Conservation (phyloP, 2,113 vertebrate genomes). For the Paracanthobrama guichenoti region DNA sequence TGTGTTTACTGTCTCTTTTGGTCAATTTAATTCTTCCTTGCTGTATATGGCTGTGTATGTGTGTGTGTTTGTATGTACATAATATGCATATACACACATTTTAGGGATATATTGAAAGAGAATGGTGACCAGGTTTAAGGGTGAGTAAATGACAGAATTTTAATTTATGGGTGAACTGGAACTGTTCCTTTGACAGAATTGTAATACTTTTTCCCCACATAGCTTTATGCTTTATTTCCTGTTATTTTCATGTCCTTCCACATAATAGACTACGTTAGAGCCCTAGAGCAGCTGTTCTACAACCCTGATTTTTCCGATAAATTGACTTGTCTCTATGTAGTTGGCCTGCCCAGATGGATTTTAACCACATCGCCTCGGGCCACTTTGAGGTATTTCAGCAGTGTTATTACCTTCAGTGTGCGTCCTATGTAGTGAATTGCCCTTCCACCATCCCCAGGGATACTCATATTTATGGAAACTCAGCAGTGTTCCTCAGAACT, state of each 20-base stretch:
- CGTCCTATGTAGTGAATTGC: background rate
- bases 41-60: background rate
- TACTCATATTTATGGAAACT: conserved; percentile 25
- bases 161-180: background rate
- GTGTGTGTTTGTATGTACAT: no score
- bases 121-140: background rate
- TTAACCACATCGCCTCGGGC: background rate
- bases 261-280: background rate
- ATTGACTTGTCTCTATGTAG: conserved; percentile 3
- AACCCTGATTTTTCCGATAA: conserved; percentile 6
- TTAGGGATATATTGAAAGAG: background rate
- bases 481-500: background rate
- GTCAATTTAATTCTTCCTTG: background rate
- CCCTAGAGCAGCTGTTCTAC: background rate
- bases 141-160: background rate
- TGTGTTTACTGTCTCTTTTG: background rate
- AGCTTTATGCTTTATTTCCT: background rate
- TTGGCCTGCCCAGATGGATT: conserved; percentile 12
- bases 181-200: background rate
- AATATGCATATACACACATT: background rate
- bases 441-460: background rate
- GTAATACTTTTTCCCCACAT: background rate
- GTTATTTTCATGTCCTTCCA: background rate
- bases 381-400: conserved; percentile 15
- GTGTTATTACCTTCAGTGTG: conserved; percentile 4